Percentiles rank a stretch among this genome's conserved stretches.
Evolutionary conservation across 2,888 invertebrate species (phyloP).

Genomic region (Ellobium chinense): DNA sequence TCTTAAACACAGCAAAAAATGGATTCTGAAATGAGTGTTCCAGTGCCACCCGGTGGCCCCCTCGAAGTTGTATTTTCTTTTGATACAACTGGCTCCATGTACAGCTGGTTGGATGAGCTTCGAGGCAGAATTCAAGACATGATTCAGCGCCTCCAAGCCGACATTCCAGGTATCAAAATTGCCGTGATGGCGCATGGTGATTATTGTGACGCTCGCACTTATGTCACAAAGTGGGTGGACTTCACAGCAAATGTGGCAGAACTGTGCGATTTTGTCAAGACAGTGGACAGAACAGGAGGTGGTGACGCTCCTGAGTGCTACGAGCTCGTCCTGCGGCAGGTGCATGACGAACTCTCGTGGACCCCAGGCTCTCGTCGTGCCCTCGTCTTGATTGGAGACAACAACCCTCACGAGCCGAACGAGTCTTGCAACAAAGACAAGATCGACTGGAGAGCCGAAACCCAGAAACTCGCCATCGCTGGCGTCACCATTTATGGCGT

Average conservation of each 20-base stretch:
- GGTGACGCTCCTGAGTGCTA: slow-evolving; percentile 75
- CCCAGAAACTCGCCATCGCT: slow-evolving; percentile 52
- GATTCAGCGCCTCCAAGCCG: slow-evolving; percentile 72
- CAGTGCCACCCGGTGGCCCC: not conserved
- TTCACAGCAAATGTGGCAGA: slow-evolving; percentile 58
- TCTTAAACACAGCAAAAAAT: too few species aligned
- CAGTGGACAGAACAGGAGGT: slow-evolving; percentile 64
- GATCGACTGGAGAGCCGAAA: slow-evolving; percentile 71
- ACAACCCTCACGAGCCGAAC: slow-evolving; percentile 68
- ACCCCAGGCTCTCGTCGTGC: slow-evolving; percentile 69
- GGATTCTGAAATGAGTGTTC: too few species aligned
- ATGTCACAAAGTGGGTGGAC: slow-evolving; percentile 68
- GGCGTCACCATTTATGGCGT: slow-evolving; percentile 46
- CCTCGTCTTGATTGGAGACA: slow-evolving; percentile 75
- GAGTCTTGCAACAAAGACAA: slow-evolving; percentile 61
- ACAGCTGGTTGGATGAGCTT: slow-evolving; percentile 59
- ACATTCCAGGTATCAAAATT: slow-evolving; percentile 72
- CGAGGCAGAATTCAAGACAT: slow-evolving; percentile 67
- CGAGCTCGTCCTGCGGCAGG: slow-evolving; percentile 73
- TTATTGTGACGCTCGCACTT: slow-evolving; percentile 68
- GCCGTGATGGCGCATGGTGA: slow-evolving; percentile 75
- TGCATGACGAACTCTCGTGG: slow-evolving; percentile 70
- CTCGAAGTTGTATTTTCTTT: slow-evolving; percentile 72
- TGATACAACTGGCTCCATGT: slow-evolving; percentile 75
- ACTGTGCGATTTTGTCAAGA: slow-evolving; percentile 60